These are phyloP conservation scores for Threskiornis aethiopicus DNA, from an alignment of 2,797 vertebrate genomes.

Conservation along the genomic window DNA sequence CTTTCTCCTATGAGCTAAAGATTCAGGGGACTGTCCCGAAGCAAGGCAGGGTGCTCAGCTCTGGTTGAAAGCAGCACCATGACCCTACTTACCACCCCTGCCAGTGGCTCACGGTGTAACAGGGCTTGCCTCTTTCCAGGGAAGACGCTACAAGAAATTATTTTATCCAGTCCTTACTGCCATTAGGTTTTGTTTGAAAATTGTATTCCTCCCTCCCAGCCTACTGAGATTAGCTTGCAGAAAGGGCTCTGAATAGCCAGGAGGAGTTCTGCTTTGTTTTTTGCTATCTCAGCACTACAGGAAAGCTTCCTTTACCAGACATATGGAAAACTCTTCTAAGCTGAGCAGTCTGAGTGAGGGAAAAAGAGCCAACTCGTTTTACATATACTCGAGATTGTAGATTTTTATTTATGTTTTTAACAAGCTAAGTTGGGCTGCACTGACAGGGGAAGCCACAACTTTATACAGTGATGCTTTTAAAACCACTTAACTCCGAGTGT, in stretches of 20 bases:
- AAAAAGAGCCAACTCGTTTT: background rate
- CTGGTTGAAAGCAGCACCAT: background rate
- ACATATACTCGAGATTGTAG: background rate
- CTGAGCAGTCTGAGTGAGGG: background rate
- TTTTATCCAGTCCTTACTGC: background rate
- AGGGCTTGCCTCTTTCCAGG: background rate
- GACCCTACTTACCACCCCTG: background rate
- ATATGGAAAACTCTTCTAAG: background rate
- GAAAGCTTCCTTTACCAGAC: background rate
- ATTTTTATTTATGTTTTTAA: conserved; percentile 58
- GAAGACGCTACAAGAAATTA: background rate
- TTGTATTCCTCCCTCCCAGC: background rate
- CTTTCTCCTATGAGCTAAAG: background rate
- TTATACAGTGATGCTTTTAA: conserved; percentile 67
- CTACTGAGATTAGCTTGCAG: background rate
- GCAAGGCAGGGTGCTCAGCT: background rate
- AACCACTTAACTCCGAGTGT: conserved; percentile 59
- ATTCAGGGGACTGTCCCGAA: background rate
- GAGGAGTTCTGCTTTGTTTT: background rate
- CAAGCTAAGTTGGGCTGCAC: background rate
- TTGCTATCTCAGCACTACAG: conserved; percentile 18
- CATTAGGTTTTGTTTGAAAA: background rate
- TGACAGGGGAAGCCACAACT: conserved; percentile 30
- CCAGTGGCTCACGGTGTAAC: background rate
- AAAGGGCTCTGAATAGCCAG: background rate